Evolutionary conservation across 2,797 vertebrate genomes (phyloP).

Genomic region (Thaleichthys pacificus): DNA sequence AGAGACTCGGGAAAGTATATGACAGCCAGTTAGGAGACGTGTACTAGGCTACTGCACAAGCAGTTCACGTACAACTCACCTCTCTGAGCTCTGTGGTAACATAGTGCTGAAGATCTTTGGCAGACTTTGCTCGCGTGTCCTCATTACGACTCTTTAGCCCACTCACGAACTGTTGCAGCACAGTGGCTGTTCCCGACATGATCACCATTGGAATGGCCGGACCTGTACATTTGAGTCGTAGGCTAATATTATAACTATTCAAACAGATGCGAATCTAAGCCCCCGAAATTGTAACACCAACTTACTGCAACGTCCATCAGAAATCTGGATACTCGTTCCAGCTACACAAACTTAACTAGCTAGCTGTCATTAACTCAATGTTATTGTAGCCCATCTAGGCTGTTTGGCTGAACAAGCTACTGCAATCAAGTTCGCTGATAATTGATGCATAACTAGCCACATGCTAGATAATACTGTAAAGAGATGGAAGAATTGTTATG

Average conservation of each 20-base stretch:
- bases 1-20: too few species aligned
- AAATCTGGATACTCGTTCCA: neutral
- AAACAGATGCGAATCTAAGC: neutral
- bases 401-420: too few species aligned
- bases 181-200: slow-evolving; percentile 91
- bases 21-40: too few species aligned
- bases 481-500: neutral
- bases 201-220: slow-evolving; percentile 66
- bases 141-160: slow-evolving; percentile 95
- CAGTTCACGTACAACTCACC: slow-evolving; percentile 61
- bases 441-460: too few species aligned
- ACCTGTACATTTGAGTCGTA: slow-evolving; percentile 20
- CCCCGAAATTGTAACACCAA: neutral
- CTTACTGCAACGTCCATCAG: neutral
- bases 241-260: too few species aligned
- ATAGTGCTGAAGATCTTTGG: slow-evolving; percentile 97
- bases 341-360: neutral
- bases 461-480: too few species aligned
- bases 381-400: neutral
- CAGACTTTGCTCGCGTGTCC: slow-evolving; percentile 92
- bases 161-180: slow-evolving; percentile 94
- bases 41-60: too few species aligned
- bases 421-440: too few species aligned
- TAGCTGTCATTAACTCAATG: neutral
- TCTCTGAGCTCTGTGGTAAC: slow-evolving; percentile 98